phyloP scores from a whole-genome alignment of 2,113 vertebrate species.

The Rynchops niger region DNA sequence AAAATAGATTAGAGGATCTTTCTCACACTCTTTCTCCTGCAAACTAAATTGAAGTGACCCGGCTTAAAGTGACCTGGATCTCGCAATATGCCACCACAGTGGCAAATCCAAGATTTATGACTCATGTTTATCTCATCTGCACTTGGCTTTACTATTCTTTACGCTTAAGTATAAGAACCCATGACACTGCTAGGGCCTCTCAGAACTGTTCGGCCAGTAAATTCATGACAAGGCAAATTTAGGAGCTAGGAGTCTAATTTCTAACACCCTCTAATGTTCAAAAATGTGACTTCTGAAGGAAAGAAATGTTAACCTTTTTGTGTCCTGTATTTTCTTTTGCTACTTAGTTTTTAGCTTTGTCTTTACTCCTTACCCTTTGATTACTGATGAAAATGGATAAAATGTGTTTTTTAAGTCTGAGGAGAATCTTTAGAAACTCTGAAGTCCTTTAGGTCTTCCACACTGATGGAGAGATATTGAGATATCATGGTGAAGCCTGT shows the following conservation, averaged over 20 bases:
- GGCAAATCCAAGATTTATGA: neutral
- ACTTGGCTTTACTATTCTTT: neutral
- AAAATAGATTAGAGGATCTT: neutral
- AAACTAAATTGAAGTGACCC: neutral
- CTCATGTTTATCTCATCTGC: neutral
- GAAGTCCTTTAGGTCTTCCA: neutral
- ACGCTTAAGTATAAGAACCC: neutral
- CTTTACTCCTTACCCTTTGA: neutral
- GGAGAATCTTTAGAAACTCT: neutral
- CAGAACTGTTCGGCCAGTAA: neutral
- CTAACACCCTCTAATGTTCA: fast-evolving
- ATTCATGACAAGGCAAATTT: neutral
- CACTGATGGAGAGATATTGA: neutral
- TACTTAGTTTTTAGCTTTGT: neutral
- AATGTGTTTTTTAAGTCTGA: neutral
- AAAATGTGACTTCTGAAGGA: neutral
- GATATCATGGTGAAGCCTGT: neutral
- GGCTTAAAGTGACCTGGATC: neutral
- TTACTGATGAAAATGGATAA: neutral
- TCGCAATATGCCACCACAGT: neutral
- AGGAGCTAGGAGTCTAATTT: neutral
- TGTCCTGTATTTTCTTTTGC: neutral
- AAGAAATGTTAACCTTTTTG: neutral
- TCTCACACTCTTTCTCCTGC: neutral
- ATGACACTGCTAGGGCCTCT: neutral